These are phyloP conservation scores for Cavia aperea DNA, from an alignment of 2,113 vertebrate species.

Conservation along the genomic window DNA sequence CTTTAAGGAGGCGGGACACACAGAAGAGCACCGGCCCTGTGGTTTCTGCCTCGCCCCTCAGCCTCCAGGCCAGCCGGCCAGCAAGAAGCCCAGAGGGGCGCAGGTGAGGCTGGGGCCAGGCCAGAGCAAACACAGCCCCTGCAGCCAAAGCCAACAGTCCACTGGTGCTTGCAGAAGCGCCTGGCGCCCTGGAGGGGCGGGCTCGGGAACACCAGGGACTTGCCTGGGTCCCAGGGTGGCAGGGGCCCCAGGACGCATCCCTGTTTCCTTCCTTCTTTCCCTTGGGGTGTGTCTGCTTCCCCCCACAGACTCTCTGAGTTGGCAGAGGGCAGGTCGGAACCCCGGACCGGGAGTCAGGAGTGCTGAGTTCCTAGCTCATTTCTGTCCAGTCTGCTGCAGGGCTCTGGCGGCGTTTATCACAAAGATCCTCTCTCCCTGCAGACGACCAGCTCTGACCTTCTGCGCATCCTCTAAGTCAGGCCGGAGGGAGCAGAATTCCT, in stretches of 20 bases:
- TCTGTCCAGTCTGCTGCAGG: not conserved
- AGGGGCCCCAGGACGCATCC: not conserved
- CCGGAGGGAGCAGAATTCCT: not conserved
- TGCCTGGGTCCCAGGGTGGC: not conserved
- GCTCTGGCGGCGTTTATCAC: not conserved
- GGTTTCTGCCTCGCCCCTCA: not conserved
- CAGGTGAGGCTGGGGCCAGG: not conserved
- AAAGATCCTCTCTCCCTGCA: not conserved
- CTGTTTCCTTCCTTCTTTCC: not conserved
- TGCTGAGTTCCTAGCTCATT: not conserved
- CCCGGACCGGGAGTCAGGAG: not conserved
- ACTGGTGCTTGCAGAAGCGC: not conserved
- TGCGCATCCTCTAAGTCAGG: not conserved
- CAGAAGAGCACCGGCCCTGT: not conserved
- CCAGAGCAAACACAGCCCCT: slow-evolving; percentile 39
- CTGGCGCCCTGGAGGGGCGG: not conserved
- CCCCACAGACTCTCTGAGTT: no score
- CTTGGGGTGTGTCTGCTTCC: not conserved
- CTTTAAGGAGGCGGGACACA: not conserved
- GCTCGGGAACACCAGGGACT: not conserved
- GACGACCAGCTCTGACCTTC: not conserved
- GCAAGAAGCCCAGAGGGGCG: not conserved
- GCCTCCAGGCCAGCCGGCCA: not conserved
- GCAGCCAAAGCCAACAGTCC: slow-evolving; percentile 43
- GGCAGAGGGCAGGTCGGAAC: fast-evolving